Evolutionary conservation across 2,797 vertebrate genomes (phyloP).

Genomic region (Bryconaethiops microstoma): DNA sequence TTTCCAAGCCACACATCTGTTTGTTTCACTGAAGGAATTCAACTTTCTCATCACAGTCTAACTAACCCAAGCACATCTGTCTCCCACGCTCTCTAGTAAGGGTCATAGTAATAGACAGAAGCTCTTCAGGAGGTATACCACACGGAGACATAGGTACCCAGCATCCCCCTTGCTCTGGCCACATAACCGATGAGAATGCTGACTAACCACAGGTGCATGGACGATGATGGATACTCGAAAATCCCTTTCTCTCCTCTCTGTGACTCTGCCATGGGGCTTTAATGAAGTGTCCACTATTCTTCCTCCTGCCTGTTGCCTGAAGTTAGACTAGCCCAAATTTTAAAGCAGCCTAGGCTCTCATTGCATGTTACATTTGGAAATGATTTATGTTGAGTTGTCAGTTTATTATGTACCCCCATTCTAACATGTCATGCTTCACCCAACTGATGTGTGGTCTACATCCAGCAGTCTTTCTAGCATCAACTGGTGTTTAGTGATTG

Average conservation of each 20-base stretch:
- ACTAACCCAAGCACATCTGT: constrained; percentile 79
- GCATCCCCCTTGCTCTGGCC: constrained; percentile 83
- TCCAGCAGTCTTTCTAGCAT: background rate
- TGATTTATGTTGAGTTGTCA: background rate
- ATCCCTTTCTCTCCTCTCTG: constrained; percentile 23
- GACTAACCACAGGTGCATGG: constrained; percentile 93
- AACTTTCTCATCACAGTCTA: constrained; percentile 48
- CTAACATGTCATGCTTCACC: background rate
- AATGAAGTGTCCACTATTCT: constrained; percentile 24
- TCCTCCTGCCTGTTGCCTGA: constrained; percentile 56
- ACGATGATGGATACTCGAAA: constrained; percentile 54
- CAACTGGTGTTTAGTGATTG: background rate
- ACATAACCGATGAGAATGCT: constrained; percentile 91
- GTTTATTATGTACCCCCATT: background rate
- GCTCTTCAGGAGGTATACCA: constrained; percentile 93
- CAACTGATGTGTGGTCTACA: background rate
- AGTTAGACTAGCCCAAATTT: constrained; percentile 20
- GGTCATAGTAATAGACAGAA: constrained; percentile 96
- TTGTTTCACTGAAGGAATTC: constrained; percentile 47
- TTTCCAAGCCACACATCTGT: constrained; percentile 34
- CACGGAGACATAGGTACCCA: constrained; percentile 95
- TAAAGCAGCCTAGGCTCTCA: background rate
- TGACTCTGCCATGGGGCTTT: constrained; percentile 24
- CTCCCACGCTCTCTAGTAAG: constrained; percentile 92
- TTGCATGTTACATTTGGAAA: constrained; percentile 11